Conservation (phyloP, 2,113 vertebrate genomes). For the Jaculus jaculus region DNA sequence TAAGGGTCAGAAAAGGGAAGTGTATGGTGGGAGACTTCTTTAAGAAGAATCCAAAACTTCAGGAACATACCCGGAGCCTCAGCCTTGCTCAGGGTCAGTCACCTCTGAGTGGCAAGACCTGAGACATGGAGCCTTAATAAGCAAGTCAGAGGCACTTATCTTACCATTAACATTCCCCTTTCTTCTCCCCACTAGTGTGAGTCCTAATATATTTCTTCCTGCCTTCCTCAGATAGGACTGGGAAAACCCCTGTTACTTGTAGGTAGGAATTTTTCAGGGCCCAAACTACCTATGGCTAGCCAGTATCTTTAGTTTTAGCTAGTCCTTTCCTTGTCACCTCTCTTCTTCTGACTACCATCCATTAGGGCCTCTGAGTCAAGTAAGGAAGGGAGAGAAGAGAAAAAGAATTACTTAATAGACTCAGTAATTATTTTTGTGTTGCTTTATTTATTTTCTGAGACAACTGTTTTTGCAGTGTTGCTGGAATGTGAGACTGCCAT, state of each 20-base stretch:
- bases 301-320: not conserved
- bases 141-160: not conserved
- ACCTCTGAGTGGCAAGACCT: not conserved
- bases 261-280: not conserved
- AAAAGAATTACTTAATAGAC: not conserved
- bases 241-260: not conserved
- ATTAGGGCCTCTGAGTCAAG: not conserved
- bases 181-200: not conserved
- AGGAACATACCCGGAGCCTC: not conserved
- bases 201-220: not conserved
- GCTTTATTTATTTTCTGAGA: conserved; percentile 59
- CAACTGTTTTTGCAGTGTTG: conserved; percentile 54
- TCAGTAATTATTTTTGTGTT: conserved; percentile 41
- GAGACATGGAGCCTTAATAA: not conserved
- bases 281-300: not conserved
- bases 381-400: not conserved
- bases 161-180: not conserved
- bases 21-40: not conserved
- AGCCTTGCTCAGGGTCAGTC: not conserved
- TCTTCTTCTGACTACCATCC: not conserved
- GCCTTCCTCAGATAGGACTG: not conserved
- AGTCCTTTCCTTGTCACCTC: not conserved
- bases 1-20: not conserved
- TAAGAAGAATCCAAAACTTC: not conserved
- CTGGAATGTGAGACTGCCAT: not conserved